A percentile compares a stretch with the other conserved stretches of the same genome.
phyloP scores from a whole-genome alignment of 2,888 invertebrate species.

The Pachycephus smyrnensis region DNA sequence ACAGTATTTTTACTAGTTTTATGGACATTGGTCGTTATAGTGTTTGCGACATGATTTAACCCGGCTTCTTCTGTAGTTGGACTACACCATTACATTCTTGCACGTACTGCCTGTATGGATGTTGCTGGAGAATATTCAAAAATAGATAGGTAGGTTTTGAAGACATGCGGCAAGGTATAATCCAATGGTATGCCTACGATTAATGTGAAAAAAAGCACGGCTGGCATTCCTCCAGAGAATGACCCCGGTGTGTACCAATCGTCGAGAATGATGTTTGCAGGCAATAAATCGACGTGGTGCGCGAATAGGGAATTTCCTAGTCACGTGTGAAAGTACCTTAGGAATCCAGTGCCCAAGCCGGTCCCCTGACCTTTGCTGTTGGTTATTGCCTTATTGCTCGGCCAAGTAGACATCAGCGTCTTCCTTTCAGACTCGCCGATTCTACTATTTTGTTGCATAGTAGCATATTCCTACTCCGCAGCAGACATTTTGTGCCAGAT shows the following conservation, averaged over 20 bases:
- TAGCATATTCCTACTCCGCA: background rate
- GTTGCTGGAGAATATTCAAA: background rate
- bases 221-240: conserved; percentile 6
- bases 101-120: background rate
- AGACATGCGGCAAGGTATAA: background rate
- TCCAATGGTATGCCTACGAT: background rate
- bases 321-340: conserved; percentile 64
- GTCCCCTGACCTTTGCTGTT: conserved; percentile 56
- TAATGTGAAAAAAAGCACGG: background rate
- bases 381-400: conserved; percentile 27
- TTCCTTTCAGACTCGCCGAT: conserved; percentile 23
- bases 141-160: background rate
- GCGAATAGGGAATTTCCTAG: conserved; percentile 58
- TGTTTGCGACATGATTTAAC: background rate
- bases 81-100: background rate
- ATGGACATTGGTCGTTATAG: background rate
- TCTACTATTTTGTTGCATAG: background rate
- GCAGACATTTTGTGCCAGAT: background rate
- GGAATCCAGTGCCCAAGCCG: conserved; percentile 57
- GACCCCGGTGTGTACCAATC: conserved; percentile 13
- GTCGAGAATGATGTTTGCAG: conserved; percentile 33
- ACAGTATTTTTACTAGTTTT: background rate
- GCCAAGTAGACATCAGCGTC: conserved; percentile 26
- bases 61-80: background rate
- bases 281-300: conserved; percentile 41